Conservation (phyloP, 2,888 invertebrate genomes). For the Thecocarcelia acutangulata region DNA sequence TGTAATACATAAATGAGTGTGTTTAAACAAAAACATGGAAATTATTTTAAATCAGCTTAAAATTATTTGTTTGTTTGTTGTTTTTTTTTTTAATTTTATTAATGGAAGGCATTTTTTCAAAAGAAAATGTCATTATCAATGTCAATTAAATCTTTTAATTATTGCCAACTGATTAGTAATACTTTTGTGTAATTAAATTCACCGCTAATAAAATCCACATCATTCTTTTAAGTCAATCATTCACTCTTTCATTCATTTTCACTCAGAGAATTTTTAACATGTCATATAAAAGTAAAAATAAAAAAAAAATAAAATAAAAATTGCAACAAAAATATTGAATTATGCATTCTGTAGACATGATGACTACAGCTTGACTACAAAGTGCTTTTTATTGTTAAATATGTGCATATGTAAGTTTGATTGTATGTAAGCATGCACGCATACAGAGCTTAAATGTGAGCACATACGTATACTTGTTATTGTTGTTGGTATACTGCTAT, state of each 20-base stretch:
- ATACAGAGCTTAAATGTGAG: background rate
- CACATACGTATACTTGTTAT: background rate
- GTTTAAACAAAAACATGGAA: background rate
- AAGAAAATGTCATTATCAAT: conserved; percentile 44
- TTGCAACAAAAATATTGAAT: conserved; percentile 35
- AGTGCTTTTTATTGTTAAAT: conserved; percentile 40
- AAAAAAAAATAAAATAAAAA: conserved; percentile 2
- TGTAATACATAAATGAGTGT: no score
- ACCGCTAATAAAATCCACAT: conserved; percentile 40
- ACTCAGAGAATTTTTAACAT: conserved; percentile 35
- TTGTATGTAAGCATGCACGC: background rate
- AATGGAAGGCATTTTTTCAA: conserved; percentile 13
- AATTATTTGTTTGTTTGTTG: background rate
- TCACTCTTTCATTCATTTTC: conserved; percentile 39
- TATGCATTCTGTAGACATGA: conserved; percentile 66
- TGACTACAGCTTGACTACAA: conserved; percentile 62
- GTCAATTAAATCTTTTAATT: conserved; percentile 57
- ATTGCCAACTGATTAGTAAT: conserved; percentile 65
- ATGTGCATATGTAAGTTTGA: background rate
- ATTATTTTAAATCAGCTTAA: background rate
- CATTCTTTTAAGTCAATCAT: conserved; percentile 36
- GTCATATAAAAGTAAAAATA: conserved; percentile 7
- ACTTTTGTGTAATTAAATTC: conserved; percentile 51
- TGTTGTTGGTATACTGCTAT: background rate
- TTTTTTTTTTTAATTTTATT: conserved; percentile 1